Percentiles rank a stretch among this genome's conserved stretches.
Evolutionary conservation across 2,888 invertebrate species (phyloP).

Genomic region (Agapostemon virescens): DNA sequence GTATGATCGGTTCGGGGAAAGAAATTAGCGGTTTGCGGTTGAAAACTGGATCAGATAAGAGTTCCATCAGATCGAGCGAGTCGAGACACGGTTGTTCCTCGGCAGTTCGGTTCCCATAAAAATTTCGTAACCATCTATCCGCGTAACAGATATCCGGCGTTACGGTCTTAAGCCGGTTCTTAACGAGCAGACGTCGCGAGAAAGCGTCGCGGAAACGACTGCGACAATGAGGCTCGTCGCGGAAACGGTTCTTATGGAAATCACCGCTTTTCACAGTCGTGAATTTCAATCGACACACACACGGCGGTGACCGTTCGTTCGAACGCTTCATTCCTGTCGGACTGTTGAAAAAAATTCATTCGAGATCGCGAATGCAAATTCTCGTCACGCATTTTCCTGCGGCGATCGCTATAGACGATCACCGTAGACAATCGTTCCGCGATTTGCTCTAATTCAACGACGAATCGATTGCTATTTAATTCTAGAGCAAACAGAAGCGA

Average conservation of each 20-base stretch:
- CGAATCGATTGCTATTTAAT: not conserved
- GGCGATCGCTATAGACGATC: not conserved
- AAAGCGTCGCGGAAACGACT: constrained; percentile 59
- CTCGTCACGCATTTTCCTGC: not conserved
- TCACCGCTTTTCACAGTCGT: constrained; percentile 41
- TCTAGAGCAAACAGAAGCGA: not conserved
- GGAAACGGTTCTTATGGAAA: constrained; percentile 50
- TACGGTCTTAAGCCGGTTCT: not conserved
- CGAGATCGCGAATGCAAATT: not conserved
- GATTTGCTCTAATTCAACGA: not conserved
- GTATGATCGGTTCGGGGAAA: not conserved
- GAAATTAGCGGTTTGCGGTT: not conserved
- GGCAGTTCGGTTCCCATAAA: not conserved
- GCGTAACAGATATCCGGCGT: not conserved
- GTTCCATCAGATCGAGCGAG: not conserved
- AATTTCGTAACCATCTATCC: constrained; percentile 5
- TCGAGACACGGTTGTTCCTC: not conserved
- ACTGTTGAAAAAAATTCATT: not conserved
- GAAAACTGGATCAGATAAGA: not conserved
- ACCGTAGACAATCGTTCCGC: not conserved
- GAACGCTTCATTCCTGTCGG: not conserved
- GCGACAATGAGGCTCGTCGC: constrained; percentile 49
- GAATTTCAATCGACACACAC: constrained; percentile 57
- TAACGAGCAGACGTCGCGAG: constrained; percentile 57
- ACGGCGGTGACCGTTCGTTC: constrained; percentile 1